Evolutionary conservation across 37 sponge, comb jelly and placozoan genomes (phyloP).

Genomic region (Cliona cf. orientalis): DNA sequence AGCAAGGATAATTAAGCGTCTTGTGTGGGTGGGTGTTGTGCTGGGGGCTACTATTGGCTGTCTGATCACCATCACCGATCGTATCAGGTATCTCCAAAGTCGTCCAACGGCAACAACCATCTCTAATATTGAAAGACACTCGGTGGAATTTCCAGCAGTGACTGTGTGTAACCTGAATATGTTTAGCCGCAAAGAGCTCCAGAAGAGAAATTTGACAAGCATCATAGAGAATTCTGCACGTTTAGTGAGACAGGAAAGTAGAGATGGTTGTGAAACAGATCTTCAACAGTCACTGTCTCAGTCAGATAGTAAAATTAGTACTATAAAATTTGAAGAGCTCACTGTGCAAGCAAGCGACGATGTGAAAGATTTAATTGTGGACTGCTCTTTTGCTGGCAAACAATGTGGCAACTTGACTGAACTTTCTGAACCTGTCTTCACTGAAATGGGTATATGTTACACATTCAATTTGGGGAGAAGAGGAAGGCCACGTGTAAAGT

Average conservation of each 20-base stretch:
- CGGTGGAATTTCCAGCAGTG: conserved; percentile 28
- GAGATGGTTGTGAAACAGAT: neutral
- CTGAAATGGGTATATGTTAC: conserved; percentile 18
- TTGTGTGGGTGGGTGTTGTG: conserved; percentile 51
- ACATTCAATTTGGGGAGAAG: conserved; percentile 14
- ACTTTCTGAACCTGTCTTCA: neutral
- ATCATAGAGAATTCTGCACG: neutral
- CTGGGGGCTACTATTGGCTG: conserved; percentile 16
- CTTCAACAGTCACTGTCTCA: neutral
- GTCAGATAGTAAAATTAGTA: neutral
- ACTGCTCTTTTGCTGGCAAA: conserved; percentile 6
- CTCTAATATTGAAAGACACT: neutral
- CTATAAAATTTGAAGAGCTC: neutral
- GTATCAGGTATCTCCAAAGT: conserved; percentile 4
- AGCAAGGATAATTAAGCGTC: conserved; percentile 19
- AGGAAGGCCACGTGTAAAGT: neutral
- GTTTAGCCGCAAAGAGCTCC: neutral
- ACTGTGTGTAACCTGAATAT: conserved; percentile 39
- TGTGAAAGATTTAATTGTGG: conserved; percentile 1
- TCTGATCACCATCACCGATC: conserved; percentile 29
- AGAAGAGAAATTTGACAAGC: neutral
- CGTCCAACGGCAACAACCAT: conserved; percentile 40
- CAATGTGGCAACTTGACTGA: neutral
- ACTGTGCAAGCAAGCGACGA: neutral
- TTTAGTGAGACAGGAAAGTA: neutral